Evolutionary conservation across 2,113 vertebrate genomes (phyloP).

Genomic region (Astur gentilis): DNA sequence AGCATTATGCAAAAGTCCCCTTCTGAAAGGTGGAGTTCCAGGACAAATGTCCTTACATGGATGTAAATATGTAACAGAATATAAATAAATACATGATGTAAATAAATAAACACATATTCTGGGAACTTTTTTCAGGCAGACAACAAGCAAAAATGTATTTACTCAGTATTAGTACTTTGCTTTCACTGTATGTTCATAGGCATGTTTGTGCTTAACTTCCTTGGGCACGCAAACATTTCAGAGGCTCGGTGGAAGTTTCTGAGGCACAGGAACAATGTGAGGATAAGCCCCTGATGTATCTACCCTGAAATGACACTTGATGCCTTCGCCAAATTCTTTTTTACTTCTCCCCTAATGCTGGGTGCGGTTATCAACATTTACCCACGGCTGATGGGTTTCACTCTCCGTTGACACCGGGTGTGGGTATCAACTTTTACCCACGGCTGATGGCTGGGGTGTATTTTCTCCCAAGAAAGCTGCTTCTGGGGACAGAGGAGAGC

Average conservation of each 20-base stretch:
- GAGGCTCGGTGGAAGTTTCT: neutral
- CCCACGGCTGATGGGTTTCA: neutral
- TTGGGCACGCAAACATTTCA: neutral
- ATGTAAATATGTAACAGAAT: neutral
- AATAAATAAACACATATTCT: neutral
- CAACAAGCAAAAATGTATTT: neutral
- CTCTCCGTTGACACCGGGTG: neutral
- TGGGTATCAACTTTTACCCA: neutral
- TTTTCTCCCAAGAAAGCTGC: neutral
- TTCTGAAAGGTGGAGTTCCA: neutral
- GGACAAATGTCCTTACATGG: neutral
- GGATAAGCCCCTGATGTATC: neutral
- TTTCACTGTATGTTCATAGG: neutral
- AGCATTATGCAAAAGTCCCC: neutral
- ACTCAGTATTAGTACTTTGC: neutral
- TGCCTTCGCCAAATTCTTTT: neutral
- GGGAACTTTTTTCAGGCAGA: neutral
- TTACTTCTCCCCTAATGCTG: neutral
- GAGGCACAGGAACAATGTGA: accelerated
- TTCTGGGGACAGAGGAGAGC: neutral
- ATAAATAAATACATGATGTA: neutral
- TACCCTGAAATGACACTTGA: neutral
- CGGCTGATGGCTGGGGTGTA: accelerated
- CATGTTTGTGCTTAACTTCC: neutral
- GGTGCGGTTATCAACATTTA: neutral